These are phyloP conservation scores for Telmatochromis bifrenatus DNA, from an alignment of 2,113 vertebrate species.

Conservation along the genomic window DNA sequence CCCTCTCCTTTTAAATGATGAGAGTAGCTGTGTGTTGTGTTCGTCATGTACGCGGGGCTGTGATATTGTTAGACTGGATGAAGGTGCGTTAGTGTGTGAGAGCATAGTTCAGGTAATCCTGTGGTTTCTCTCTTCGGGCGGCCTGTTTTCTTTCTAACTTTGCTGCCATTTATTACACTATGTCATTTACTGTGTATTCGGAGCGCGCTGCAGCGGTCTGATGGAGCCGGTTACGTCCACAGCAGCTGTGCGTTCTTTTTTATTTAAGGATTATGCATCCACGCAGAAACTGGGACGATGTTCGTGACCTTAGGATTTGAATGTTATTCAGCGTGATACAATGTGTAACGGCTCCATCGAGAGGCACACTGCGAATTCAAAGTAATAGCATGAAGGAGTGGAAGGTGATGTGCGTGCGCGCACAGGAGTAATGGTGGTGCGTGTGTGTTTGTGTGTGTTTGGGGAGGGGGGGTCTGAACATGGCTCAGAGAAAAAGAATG, in stretches of 20 bases:
- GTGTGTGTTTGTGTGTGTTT: background rate
- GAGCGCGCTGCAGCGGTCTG: background rate
- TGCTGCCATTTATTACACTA: background rate
- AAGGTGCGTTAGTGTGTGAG: background rate
- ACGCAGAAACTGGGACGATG: background rate
- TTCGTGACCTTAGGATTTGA: background rate
- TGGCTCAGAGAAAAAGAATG: constrained; percentile 21
- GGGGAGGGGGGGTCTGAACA: background rate
- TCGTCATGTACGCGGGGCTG: background rate
- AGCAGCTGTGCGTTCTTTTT: background rate
- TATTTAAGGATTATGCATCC: background rate
- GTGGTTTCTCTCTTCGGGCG: background rate
- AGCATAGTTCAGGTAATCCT: background rate
- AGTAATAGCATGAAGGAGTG: background rate
- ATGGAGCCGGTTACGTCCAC: background rate
- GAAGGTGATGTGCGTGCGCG: background rate
- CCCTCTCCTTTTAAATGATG: background rate
- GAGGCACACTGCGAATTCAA: background rate
- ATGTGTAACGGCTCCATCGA: background rate
- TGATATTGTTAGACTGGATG: background rate
- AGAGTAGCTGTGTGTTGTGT: background rate
- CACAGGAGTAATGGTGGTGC: background rate
- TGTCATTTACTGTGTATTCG: background rate
- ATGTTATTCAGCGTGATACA: background rate
- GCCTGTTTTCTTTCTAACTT: background rate